Percentiles rank a stretch among this genome's conserved stretches.
phyloP scores from a whole-genome alignment of 2,113 vertebrate species.

The Ictalurus punctatus region DNA sequence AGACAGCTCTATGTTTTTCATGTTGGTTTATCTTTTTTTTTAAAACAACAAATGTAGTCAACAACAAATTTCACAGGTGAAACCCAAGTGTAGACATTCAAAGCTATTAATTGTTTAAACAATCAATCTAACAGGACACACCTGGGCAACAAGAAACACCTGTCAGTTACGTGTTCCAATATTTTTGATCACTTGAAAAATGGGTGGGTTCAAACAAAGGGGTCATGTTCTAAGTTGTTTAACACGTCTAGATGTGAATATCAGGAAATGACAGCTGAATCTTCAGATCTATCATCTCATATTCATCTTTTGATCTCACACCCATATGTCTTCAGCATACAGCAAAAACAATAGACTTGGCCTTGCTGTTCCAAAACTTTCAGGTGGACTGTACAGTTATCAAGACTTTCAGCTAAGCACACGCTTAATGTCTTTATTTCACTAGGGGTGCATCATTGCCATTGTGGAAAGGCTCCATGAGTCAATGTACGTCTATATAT shows the following conservation, averaged over 20 bases:
- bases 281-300: neutral
- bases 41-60: neutral
- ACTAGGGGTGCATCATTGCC: neutral
- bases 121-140: neutral
- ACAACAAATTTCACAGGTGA: neutral
- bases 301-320: neutral
- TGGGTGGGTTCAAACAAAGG: neutral
- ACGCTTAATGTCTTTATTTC: constrained; percentile 5
- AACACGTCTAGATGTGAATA: neutral
- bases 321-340: neutral
- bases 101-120: neutral
- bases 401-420: neutral
- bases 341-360: neutral
- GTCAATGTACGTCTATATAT: neutral
- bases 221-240: neutral
- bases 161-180: neutral
- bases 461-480: neutral
- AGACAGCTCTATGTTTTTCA: too few relatives aligned
- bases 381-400: neutral
- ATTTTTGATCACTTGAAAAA: neutral
- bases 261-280: neutral
- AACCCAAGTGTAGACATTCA: neutral
- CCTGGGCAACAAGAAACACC: neutral
- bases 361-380: neutral
- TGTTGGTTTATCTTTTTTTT: too few relatives aligned